Evolutionary conservation across 2,797 vertebrate genomes (phyloP).

Genomic region (Mallotus villosus): DNA sequence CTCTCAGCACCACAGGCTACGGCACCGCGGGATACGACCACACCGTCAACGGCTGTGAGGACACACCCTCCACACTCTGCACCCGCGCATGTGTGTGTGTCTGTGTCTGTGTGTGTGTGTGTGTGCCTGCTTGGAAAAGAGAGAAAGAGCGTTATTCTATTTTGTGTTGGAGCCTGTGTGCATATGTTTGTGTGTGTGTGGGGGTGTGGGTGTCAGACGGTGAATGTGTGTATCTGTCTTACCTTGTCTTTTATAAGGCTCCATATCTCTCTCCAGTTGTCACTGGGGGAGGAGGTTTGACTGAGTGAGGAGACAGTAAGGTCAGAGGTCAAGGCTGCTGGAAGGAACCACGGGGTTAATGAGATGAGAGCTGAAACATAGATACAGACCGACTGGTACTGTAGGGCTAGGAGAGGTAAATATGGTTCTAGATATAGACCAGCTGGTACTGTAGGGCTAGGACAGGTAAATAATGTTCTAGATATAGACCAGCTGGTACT

Average conservation of each 20-base stretch:
- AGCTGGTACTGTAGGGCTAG: too few species aligned
- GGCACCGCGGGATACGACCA: constrained; percentile 78
- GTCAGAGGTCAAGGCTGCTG: constrained; percentile 49
- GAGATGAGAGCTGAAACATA: constrained; percentile 33
- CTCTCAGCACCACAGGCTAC: constrained; percentile 86
- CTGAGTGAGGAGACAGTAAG: constrained; percentile 17
- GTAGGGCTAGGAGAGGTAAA: too few species aligned
- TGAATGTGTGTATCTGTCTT: neutral
- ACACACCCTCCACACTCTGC: constrained; percentile 61
- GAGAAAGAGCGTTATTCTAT: neutral
- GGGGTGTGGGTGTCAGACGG: neutral
- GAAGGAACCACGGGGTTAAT: constrained; percentile 38
- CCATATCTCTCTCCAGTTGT: constrained; percentile 23
- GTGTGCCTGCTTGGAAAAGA: neutral
- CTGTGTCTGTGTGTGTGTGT: constrained; percentile 18
- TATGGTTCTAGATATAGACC: too few species aligned
- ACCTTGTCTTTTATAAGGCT: constrained; percentile 27
- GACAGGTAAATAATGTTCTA: too few species aligned
- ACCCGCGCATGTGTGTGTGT: constrained; percentile 53
- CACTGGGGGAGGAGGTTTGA: constrained; percentile 21
- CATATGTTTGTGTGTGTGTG: constrained; percentile 3
- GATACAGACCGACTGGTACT: neutral
- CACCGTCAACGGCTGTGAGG: constrained; percentile 95
- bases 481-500: too few species aligned
- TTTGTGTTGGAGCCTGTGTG: neutral